Evolutionary conservation across 1,140 invertebrate species (phyloP).

Genomic region (Achatina immaculata): DNA sequence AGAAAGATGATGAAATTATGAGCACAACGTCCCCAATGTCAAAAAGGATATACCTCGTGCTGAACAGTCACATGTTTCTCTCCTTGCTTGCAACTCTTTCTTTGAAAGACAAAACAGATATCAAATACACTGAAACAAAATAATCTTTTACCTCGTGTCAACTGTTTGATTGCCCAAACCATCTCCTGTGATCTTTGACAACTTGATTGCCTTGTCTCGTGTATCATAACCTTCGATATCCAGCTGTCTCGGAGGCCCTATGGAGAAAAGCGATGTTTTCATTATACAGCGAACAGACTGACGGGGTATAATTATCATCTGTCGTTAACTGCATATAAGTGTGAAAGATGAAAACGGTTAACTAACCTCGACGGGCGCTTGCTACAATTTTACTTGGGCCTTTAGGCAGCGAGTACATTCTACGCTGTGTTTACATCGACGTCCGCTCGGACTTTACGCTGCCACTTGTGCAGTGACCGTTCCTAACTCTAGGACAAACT

Average conservation of each 20-base stretch:
- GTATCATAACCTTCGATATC: slow-evolving; percentile 35
- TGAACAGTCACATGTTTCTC: too few relatives aligned
- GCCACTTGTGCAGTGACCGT: background rate
- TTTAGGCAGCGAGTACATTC: slow-evolving; percentile 58
- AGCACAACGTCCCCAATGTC: background rate
- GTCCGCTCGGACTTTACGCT: slow-evolving; percentile 49
- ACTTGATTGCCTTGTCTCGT: slow-evolving; percentile 27
- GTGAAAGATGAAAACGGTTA: slow-evolving; percentile 1
- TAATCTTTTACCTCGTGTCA: slow-evolving; percentile 51
- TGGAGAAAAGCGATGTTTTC: slow-evolving; percentile 41
- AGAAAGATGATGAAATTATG: slow-evolving; percentile 9
- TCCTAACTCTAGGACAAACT: too few relatives aligned
- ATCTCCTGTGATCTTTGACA: slow-evolving; percentile 46
- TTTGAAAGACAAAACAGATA: too few relatives aligned
- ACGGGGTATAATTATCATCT: too few relatives aligned
- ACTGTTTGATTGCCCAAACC: slow-evolving; percentile 40
- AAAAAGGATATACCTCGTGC: background rate
- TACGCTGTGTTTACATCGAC: slow-evolving; percentile 45
- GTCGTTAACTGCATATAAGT: too few relatives aligned
- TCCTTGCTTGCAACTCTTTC: too few relatives aligned
- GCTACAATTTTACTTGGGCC: slow-evolving; percentile 58
- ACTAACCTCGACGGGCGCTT: slow-evolving; percentile 55
- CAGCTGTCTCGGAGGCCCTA: slow-evolving; percentile 50
- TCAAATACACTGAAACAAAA: too few relatives aligned
- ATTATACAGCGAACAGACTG: too few relatives aligned